phyloP scores from a whole-genome alignment of 2,888 invertebrate genomes.

The Ophion slaviceki region DNA sequence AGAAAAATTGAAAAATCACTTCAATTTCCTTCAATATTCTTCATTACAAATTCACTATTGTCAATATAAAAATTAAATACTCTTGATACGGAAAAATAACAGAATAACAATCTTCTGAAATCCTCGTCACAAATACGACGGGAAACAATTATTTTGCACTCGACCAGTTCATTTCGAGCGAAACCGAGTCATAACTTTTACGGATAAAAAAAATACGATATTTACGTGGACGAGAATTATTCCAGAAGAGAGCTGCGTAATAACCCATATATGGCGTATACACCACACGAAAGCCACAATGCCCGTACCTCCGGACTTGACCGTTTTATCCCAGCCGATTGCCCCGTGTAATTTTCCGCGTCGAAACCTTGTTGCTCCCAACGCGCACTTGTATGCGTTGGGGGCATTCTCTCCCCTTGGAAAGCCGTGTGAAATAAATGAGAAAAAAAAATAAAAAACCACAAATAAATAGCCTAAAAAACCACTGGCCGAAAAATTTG shows the following conservation, averaged over 20 bases:
- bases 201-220: background rate
- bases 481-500: background rate
- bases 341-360: conserved; percentile 59
- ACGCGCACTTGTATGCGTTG: conserved; percentile 2
- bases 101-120: no score
- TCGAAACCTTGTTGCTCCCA: conserved; percentile 46
- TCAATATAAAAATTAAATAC: no score
- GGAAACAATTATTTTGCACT: background rate
- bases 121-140: no score
- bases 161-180: no score
- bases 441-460: background rate
- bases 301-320: conserved; percentile 11
- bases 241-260: conserved; percentile 2
- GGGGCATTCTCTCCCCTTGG: no score
- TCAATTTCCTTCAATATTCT: no score
- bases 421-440: no score
- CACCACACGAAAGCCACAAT: background rate
- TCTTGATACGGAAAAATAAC: no score
- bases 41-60: no score
- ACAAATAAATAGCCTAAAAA: conserved; percentile 1
- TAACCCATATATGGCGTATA: conserved; percentile 10
- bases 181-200: background rate
- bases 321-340: conserved; percentile 60
- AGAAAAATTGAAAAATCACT: no score
- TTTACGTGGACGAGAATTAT: background rate